Conservation (phyloP, 1,140 invertebrate species). For the Physella acuta region DNA sequence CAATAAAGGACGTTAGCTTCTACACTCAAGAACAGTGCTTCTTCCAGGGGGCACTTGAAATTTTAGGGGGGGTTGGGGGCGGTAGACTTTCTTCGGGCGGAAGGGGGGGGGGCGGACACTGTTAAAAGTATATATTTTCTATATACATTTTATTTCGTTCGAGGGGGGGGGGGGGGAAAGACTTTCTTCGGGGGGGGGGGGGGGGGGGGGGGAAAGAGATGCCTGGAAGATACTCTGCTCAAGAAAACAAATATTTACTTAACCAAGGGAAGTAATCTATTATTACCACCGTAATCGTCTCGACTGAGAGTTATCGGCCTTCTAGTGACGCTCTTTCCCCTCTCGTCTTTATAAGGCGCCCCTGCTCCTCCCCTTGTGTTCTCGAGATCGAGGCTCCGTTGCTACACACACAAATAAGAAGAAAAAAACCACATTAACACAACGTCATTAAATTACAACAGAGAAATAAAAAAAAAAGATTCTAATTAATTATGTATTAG, state of each 20-base stretch:
- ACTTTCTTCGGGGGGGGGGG: no score
- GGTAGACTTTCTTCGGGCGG: no score
- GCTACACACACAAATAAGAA: neutral
- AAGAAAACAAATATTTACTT: neutral
- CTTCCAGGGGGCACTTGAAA: no score
- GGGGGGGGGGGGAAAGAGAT: neutral
- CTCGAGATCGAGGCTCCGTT: conserved; percentile 31
- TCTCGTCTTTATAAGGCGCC: conserved; percentile 30
- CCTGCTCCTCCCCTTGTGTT: conserved; percentile 35
- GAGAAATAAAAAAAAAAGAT: neutral
- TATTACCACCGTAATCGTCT: conserved; percentile 36
- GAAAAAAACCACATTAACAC: neutral
- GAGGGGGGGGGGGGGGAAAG: no score
- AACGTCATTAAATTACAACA: neutral
- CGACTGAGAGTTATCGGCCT: conserved; percentile 36
- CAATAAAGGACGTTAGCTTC: no score
- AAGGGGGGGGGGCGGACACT: no score
- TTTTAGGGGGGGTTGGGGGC: no score
- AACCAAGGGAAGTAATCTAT: neutral
- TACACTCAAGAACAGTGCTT: neutral
- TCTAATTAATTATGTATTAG: no score
- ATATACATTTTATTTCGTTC: no score
- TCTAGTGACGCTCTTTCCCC: conserved; percentile 32
- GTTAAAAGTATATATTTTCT: no score
- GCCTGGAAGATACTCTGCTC: neutral